A percentile compares a stretch with the other conserved stretches of the same genome.
Evolutionary conservation across 1,140 invertebrate species (phyloP).

Genomic region (Drosophila yakuba): DNA sequence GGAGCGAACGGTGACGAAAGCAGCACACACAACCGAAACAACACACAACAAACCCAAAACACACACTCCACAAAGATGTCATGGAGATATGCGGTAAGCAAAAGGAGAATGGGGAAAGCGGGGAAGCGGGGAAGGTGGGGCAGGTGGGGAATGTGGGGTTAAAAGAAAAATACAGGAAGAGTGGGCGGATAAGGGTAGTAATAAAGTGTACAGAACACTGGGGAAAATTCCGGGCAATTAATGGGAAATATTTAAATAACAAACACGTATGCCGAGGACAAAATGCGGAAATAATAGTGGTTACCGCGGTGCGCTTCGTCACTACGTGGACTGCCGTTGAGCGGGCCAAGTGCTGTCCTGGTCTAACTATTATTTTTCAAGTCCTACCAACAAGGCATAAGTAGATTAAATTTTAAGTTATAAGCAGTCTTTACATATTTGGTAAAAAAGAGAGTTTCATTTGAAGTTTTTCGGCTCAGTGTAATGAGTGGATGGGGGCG

Average conservation of each 20-base stretch:
- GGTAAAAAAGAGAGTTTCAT: too few relatives aligned
- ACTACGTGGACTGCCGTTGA: too few relatives aligned
- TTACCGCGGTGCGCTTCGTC: too few relatives aligned
- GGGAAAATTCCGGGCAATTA: not conserved
- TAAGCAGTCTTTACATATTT: too few relatives aligned
- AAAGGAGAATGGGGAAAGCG: constrained; percentile 1
- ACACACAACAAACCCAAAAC: constrained; percentile 28
- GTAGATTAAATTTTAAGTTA: too few relatives aligned
- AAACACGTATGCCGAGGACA: too few relatives aligned
- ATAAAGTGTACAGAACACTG: constrained; percentile 8
- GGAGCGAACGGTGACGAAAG: constrained; percentile 13
- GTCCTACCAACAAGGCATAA: too few relatives aligned
- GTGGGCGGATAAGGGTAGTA: not conserved
- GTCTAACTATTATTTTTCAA: too few relatives aligned
- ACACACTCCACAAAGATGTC: constrained; percentile 68
- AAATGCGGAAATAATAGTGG: too few relatives aligned
- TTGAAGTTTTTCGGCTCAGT: not conserved
- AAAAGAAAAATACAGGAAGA: constrained; percentile 9
- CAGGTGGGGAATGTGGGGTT: not conserved
- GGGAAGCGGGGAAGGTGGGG: not conserved
- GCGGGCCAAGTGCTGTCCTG: too few relatives aligned
- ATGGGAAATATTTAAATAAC: not conserved
- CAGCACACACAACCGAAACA: constrained; percentile 22
- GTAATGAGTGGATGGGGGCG: constrained; percentile 4
- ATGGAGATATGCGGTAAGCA: constrained; percentile 83